Evolutionary conservation across 1,140 invertebrate genomes (phyloP).

Genomic region (Drosophila seguyi): DNA sequence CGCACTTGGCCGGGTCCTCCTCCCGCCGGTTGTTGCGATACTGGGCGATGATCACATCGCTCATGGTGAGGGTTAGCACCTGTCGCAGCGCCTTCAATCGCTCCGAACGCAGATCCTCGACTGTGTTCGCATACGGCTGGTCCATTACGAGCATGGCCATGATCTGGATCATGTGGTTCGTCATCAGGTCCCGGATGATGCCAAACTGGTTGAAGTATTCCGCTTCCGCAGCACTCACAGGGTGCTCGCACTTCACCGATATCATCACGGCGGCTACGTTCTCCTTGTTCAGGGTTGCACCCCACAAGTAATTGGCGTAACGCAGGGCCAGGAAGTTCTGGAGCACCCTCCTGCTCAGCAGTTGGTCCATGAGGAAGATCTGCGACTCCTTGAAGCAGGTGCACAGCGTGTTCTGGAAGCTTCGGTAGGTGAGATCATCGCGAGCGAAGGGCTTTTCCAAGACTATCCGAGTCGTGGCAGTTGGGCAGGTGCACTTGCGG

Average conservation of each 20-base stretch:
- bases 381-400: conserved; percentile 65
- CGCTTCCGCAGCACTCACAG: conserved; percentile 25
- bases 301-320: conserved; percentile 59
- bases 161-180: conserved; percentile 68
- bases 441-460: conserved; percentile 67
- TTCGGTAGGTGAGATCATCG: conserved; percentile 49
- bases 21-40: conserved; percentile 63
- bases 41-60: conserved; percentile 59
- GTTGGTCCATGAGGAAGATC: conserved; percentile 70
- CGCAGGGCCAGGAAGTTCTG: conserved; percentile 62
- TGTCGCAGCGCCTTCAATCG: conserved; percentile 50
- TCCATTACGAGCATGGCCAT: conserved; percentile 62
- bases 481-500: conserved; percentile 51
- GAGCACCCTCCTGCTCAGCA: conserved; percentile 49
- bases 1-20: conserved; percentile 54
- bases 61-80: conserved; percentile 42
- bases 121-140: conserved; percentile 51
- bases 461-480: conserved; percentile 52
- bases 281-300: conserved; percentile 53
- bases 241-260: conserved; percentile 51
- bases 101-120: conserved; percentile 60
- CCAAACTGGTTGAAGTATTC: conserved; percentile 66
- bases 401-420: conserved; percentile 55
- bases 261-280: conserved; percentile 69
- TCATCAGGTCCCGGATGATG: conserved; percentile 68